These are phyloP conservation scores for Galaxea fascicularis DNA, from an alignment of 92 coral and sea anemone genomes.

Conservation along the genomic window DNA sequence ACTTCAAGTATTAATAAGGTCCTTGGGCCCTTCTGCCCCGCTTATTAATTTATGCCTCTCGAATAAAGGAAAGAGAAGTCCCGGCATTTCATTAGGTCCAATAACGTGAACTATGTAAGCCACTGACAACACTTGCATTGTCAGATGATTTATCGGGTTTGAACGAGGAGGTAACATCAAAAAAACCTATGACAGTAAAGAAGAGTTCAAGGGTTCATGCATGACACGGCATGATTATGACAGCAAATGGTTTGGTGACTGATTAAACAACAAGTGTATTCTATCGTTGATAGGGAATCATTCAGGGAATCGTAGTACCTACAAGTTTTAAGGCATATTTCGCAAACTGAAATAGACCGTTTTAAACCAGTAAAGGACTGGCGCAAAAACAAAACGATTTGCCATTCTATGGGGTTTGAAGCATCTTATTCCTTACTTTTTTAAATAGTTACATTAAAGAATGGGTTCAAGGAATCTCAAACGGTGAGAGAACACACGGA, in stretches of 20 bases:
- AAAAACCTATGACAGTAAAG: background rate
- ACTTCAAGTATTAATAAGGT: conserved; percentile 33
- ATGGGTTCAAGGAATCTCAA: too few relatives aligned
- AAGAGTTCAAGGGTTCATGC: background rate
- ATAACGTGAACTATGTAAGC: conserved; percentile 11
- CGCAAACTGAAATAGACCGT: too few relatives aligned
- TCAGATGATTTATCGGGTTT: background rate
- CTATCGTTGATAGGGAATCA: background rate
- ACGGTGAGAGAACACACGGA: too few relatives aligned
- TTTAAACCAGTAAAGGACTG: too few relatives aligned
- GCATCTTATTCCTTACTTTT: too few relatives aligned
- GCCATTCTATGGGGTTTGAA: too few relatives aligned
- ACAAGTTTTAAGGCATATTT: background rate
- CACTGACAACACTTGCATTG: background rate
- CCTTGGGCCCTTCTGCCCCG: conserved; percentile 42
- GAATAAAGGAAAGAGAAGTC: conserved; percentile 27
- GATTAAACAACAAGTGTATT: background rate
- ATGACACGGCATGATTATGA: background rate
- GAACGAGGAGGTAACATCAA: background rate
- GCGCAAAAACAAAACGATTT: too few relatives aligned
- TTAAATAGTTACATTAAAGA: too few relatives aligned
- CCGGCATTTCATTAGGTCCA: conserved; percentile 31
- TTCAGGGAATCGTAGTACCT: background rate
- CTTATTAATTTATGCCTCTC: conserved; percentile 49
- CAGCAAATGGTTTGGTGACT: background rate